These are phyloP conservation scores for Nemotelus nigrinus DNA, from an alignment of 2,888 invertebrate genomes.

Conservation along the genomic window DNA sequence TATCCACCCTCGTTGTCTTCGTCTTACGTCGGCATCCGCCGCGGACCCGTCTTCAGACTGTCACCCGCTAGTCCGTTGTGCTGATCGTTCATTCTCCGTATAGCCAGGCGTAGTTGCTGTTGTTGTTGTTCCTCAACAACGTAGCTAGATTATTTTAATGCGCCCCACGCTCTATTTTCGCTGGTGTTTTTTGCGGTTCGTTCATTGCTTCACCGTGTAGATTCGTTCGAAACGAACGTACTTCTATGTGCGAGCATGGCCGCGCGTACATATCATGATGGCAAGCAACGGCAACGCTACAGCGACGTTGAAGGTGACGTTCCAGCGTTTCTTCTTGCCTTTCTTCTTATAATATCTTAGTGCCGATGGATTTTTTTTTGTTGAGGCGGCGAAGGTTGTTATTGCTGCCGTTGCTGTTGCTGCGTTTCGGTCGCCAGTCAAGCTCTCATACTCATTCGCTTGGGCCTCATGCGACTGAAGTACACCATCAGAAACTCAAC, in stretches of 20 bases:
- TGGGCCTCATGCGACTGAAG: background rate
- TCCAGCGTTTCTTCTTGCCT: conserved; percentile 32
- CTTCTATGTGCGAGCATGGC: background rate
- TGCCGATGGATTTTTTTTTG: conserved; percentile 15
- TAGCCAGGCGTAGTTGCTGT: conserved; percentile 54
- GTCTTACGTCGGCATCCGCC: conserved; percentile 36
- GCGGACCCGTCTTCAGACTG: conserved; percentile 1
- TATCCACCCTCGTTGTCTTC: conserved; percentile 45
- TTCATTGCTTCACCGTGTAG: conserved; percentile 6
- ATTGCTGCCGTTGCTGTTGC: conserved; percentile 24
- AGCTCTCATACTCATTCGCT: background rate
- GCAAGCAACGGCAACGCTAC: background rate
- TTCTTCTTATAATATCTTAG: background rate
- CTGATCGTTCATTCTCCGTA: conserved; percentile 3
- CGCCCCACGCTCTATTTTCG: conserved; percentile 51
- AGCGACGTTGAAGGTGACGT: conserved; percentile 11
- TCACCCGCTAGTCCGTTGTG: background rate
- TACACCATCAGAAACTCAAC: background rate
- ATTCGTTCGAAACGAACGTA: conserved; percentile 11
- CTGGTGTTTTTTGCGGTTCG: conserved; percentile 17
- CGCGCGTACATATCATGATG: background rate
- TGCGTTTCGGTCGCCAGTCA: background rate
- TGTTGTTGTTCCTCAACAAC: conserved; percentile 50
- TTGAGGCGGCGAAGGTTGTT: background rate
- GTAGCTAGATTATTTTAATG: conserved; percentile 50